A percentile compares a stretch with the other conserved stretches of the same genome.
These are phyloP conservation scores for Echinometra lucunter DNA, from an alignment of 53 echinoderm and acorn worm species.

Conservation along the genomic window DNA sequence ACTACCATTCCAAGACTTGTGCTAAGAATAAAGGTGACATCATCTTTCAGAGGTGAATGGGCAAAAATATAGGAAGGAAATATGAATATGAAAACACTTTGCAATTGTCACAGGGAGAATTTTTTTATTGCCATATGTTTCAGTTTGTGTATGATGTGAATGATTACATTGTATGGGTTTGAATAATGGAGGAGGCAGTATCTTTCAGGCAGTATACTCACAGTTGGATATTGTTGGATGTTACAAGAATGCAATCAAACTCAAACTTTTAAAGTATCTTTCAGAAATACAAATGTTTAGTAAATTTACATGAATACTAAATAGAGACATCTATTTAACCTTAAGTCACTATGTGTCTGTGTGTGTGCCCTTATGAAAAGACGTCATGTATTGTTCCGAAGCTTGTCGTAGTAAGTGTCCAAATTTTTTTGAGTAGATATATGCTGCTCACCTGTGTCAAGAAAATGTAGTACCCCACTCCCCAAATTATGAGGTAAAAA, in stretches of 20 bases:
- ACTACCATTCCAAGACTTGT: too few species aligned
- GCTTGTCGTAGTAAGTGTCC: background rate
- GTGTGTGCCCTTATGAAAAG: slow-evolving; percentile 20
- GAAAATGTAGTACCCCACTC: background rate
- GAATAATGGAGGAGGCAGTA: background rate
- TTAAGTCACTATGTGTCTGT: background rate
- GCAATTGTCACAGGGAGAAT: background rate
- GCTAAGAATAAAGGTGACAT: background rate
- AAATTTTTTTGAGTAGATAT: background rate
- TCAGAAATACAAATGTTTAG: background rate
- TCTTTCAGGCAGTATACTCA: background rate
- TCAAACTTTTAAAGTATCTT: background rate
- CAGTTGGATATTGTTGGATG: background rate
- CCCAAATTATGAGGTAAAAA: background rate
- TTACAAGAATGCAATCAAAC: background rate
- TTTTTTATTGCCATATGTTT: background rate
- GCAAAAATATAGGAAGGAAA: background rate
- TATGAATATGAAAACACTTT: background rate
- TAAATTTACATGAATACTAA: background rate
- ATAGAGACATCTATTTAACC: background rate
- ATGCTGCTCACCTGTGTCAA: background rate
- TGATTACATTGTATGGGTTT: background rate
- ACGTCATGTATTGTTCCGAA: background rate
- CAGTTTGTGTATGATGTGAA: slow-evolving; percentile 34
- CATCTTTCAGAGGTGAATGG: background rate